A percentile compares a stretch with the other conserved stretches of the same genome.
Evolutionary conservation across 1,140 invertebrate genomes (phyloP).

Genomic region (Hyposmocoma kahamanoa): DNA sequence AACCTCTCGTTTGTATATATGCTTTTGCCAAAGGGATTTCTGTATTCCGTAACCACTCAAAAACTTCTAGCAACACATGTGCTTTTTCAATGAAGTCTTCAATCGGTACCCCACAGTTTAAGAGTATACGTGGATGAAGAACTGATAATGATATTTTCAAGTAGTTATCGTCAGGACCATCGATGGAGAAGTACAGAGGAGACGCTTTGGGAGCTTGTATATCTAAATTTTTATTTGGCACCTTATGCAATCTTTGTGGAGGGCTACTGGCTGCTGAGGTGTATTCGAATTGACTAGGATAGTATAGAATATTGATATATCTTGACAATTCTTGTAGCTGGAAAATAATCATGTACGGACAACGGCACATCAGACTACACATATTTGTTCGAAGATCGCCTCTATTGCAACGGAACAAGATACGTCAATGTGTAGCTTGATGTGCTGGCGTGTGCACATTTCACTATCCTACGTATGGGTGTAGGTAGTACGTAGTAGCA

Average conservation of each 20-base stretch:
- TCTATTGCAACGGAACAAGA: too few relatives aligned
- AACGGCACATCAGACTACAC: too few relatives aligned
- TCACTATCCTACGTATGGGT: too few relatives aligned
- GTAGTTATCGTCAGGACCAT: slow-evolving; percentile 38
- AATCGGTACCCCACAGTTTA: slow-evolving; percentile 36
- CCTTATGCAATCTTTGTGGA: slow-evolving; percentile 30
- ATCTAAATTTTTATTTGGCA: slow-evolving; percentile 29
- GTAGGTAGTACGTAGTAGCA: too few relatives aligned
- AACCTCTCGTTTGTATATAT: slow-evolving; percentile 37
- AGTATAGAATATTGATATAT: slow-evolving; percentile 25
- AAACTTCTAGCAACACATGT: slow-evolving; percentile 44
- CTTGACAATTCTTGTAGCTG: slow-evolving; percentile 32
- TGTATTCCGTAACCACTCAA: slow-evolving; percentile 52
- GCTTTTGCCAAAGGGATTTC: slow-evolving; percentile 33
- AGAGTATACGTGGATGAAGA: slow-evolving; percentile 45
- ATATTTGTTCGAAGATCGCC: too few relatives aligned
- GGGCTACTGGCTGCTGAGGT: slow-evolving; percentile 40
- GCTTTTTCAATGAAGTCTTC: slow-evolving; percentile 40
- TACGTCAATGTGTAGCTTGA: too few relatives aligned
- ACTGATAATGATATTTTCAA: slow-evolving; percentile 38
- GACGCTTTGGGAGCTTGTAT: slow-evolving; percentile 38
- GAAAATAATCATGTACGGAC: too few relatives aligned
- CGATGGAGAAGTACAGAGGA: slow-evolving; percentile 55
- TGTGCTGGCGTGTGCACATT: too few relatives aligned
- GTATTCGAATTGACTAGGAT: slow-evolving; percentile 43